phyloP scores from a whole-genome alignment of 2,888 invertebrate genomes.

The Willowsia nigromaculata region DNA sequence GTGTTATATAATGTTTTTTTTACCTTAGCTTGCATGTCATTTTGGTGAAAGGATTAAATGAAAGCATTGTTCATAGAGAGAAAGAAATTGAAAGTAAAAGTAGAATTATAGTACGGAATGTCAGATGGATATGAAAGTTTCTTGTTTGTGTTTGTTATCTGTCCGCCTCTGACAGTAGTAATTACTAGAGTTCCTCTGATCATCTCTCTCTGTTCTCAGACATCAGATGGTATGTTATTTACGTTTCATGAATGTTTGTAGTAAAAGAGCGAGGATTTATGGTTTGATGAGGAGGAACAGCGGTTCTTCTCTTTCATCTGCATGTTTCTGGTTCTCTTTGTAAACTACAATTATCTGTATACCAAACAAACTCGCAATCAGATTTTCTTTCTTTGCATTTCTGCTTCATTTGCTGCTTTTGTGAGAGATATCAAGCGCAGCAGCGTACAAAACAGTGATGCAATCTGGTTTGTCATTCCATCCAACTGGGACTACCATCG shows the following conservation, averaged over 20 bases:
- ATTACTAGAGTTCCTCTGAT: not conserved
- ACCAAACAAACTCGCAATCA: not conserved
- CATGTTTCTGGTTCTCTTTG: not conserved
- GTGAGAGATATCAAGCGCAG: not conserved
- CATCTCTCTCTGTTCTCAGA: not conserved
- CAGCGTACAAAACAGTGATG: not conserved
- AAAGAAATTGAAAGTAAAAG: no score
- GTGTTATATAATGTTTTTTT: no score
- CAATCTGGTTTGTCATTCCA: conserved; percentile 13
- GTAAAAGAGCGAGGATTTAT: not conserved
- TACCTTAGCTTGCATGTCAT: not conserved
- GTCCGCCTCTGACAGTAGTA: not conserved
- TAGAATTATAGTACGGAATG: no score
- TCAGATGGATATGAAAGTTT: not conserved
- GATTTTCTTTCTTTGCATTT: not conserved
- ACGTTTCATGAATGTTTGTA: not conserved
- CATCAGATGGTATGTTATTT: no score
- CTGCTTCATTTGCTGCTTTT: not conserved
- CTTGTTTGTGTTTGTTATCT: not conserved
- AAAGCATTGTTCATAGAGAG: not conserved
- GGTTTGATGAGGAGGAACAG: not conserved
- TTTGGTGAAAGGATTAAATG: no score
- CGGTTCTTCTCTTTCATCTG: not conserved
- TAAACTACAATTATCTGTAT: not conserved
- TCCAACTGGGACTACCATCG: not conserved